phyloP scores from a whole-genome alignment of 2,797 vertebrate species.

The Myotis myotis region DNA sequence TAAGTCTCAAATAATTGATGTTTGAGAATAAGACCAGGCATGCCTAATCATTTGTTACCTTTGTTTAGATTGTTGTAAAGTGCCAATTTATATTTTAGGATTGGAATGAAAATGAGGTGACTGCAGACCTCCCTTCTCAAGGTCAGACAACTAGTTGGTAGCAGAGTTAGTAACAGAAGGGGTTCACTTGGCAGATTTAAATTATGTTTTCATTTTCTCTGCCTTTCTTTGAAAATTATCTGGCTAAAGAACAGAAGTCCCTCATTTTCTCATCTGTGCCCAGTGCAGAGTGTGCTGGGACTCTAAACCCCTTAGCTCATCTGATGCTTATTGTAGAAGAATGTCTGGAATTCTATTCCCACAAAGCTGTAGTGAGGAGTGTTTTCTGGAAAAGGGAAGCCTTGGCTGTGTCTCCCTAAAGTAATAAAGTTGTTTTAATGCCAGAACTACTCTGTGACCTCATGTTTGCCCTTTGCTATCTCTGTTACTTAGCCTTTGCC shows the following conservation, averaged over 20 bases:
- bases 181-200: background rate
- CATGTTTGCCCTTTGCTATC: background rate
- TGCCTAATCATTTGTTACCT: background rate
- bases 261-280: background rate
- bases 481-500: background rate
- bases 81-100: background rate
- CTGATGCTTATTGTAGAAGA: background rate
- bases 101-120: background rate
- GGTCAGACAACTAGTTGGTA: background rate
- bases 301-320: background rate
- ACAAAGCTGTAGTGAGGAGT: background rate
- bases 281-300: background rate
- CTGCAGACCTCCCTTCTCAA: background rate
- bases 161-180: background rate
- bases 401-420: background rate
- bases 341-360: background rate
- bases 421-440: background rate
- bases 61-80: constrained; percentile 4
- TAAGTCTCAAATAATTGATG: background rate
- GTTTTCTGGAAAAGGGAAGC: background rate
- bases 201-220: background rate
- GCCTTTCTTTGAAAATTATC: constrained; percentile 28
- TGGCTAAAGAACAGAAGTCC: background rate
- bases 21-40: background rate
- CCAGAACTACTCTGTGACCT: background rate